Evolutionary conservation across 2,888 invertebrate genomes (phyloP).

Genomic region (Ceraclea dissimilis): DNA sequence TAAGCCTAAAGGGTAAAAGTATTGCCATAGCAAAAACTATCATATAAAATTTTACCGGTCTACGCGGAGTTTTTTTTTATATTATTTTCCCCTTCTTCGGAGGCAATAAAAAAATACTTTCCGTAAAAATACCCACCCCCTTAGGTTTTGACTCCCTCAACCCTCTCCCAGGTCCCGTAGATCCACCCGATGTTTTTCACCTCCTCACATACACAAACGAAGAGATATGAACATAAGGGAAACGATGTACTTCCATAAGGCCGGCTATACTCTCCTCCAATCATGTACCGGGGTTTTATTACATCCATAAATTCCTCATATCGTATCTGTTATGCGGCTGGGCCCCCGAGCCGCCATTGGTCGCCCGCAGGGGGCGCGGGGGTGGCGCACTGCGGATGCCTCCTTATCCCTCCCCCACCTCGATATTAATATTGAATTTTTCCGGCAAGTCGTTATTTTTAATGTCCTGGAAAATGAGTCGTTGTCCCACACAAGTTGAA

Average conservation of each 20-base stretch:
- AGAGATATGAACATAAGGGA: conserved; percentile 52
- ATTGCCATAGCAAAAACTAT: conserved; percentile 18
- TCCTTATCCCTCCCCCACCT: conserved; percentile 51
- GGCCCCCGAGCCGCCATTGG: conserved; percentile 49
- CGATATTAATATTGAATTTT: conserved; percentile 79
- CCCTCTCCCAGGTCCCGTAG: conserved; percentile 32
- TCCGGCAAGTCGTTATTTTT: conserved; percentile 54
- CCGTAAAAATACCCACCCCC: conserved; percentile 30
- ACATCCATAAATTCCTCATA: conserved; percentile 80
- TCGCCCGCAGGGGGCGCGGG: conserved; percentile 40
- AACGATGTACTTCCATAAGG: conserved; percentile 33
- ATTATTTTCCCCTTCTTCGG: conserved; percentile 16
- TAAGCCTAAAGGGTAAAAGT: conserved; percentile 16
- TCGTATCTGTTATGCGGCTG: conserved; percentile 39
- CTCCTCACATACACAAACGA: conserved; percentile 23
- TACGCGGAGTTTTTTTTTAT: conserved; percentile 16
- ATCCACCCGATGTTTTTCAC: conserved; percentile 26
- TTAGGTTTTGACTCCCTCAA: conserved; percentile 20
- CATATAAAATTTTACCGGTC: conserved; percentile 24
- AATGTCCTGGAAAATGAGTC: conserved; percentile 50
- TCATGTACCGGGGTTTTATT: conserved; percentile 62
- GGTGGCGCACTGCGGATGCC: conserved; percentile 46
- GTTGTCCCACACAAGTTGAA: not conserved
- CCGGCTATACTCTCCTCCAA: conserved; percentile 43
- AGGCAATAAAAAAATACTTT: conserved; percentile 24